A percentile compares a stretch with the other conserved stretches of the same genome.
These are phyloP conservation scores for Tridacna gigas DNA, from an alignment of 2,888 invertebrate species.

Conservation along the genomic window DNA sequence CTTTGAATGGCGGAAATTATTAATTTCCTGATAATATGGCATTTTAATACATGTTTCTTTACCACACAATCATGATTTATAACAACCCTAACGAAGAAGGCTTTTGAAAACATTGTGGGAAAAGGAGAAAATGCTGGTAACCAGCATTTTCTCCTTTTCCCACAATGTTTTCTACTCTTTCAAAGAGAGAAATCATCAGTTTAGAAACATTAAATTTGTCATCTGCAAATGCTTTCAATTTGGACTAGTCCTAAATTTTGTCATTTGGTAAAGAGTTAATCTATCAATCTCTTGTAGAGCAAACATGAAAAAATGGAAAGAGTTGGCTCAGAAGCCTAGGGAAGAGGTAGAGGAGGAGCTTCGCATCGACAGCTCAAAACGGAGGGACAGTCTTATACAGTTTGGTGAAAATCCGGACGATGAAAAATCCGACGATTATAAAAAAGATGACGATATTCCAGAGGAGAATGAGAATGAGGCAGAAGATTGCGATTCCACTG, in stretches of 20 bases:
- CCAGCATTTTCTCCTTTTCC: neutral
- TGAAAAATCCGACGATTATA: constrained; percentile 45
- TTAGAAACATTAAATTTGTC: too few relatives aligned
- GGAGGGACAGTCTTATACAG: constrained; percentile 63
- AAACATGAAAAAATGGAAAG: constrained; percentile 88
- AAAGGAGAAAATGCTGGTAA: neutral
- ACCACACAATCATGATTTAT: too few relatives aligned
- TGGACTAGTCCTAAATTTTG: neutral
- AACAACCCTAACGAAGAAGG: too few relatives aligned
- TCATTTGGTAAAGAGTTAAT: too few relatives aligned
- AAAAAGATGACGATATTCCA: constrained; percentile 39
- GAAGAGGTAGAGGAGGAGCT: constrained; percentile 65
- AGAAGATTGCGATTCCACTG: constrained; percentile 13
- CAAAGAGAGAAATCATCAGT: too few relatives aligned
- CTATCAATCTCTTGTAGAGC: constrained; percentile 78
- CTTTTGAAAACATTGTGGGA: neutral
- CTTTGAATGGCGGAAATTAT: too few relatives aligned
- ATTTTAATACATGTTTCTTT: too few relatives aligned
- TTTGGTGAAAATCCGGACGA: constrained; percentile 51
- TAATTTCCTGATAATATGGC: too few relatives aligned
- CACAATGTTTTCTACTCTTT: neutral
- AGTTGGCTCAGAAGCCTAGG: constrained; percentile 85
- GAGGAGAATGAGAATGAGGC: constrained; percentile 48
- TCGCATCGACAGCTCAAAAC: constrained; percentile 46
- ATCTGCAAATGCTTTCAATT: neutral